These are phyloP conservation scores for Merodon equestris DNA, from an alignment of 2,888 invertebrate species.

Conservation along the genomic window DNA sequence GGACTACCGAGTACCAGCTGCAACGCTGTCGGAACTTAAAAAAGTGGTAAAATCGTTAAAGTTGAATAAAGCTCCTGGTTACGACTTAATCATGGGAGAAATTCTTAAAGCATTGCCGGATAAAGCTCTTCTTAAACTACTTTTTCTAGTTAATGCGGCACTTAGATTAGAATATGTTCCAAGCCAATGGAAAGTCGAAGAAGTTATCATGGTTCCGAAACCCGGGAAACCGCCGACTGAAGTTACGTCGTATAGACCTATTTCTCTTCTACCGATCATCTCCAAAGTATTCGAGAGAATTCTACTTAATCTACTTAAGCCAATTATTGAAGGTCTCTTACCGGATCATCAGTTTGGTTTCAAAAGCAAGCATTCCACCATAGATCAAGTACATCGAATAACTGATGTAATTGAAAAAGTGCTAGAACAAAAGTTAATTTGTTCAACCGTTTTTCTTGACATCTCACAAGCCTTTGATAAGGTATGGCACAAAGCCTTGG, in stretches of 20 bases:
- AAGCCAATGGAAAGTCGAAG: conserved; percentile 1
- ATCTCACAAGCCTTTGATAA: not conserved
- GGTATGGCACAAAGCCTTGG: no score
- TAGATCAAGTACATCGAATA: conserved; percentile 2
- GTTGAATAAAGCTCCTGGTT: conserved; percentile 6
- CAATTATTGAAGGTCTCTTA: not conserved
- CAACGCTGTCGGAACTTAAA: not conserved
- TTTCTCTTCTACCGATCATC: conserved; percentile 5
- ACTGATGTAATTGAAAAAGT: conserved; percentile 9
- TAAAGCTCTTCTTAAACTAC: not conserved
- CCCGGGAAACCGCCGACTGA: not conserved
- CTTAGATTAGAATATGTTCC: not conserved
- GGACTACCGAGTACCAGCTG: no score
- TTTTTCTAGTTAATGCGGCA: no score
- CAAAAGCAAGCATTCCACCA: conserved; percentile 2
- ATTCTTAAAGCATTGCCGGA: conserved; percentile 5
- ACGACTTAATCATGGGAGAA: conserved; percentile 7
- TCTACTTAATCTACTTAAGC: not conserved
- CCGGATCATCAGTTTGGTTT: conserved; percentile 6
- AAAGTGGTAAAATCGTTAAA: not conserved
- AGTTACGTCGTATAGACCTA: conserved; percentile 2
- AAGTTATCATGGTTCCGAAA: conserved; percentile 5
- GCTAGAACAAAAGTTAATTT: not conserved
- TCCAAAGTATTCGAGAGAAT: conserved; percentile 5
- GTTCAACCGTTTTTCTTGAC: conserved; percentile 1